Base-by-base conservation (phyloP, 1,140 invertebrate genomes). In the Trachymyrmex septentrionalis region DNA sequence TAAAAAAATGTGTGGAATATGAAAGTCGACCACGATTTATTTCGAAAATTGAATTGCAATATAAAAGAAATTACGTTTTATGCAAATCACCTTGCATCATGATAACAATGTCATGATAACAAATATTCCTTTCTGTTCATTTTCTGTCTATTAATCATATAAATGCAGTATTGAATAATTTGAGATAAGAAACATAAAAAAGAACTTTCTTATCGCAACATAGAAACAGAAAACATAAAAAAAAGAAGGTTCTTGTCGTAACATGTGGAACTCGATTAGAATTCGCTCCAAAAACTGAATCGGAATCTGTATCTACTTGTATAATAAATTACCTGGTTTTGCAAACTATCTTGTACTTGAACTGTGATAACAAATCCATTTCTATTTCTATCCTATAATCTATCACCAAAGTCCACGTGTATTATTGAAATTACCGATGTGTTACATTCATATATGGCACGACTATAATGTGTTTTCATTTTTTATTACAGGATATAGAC, bases 401-500 rank as follows among this genome's bases (percentile, higher is more conserved):
- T 50, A 38, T 30, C 27, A 19, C 7, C 27, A 38, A 19, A 71
- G 27, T 21, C 2, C 16, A 16, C 16, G 6, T 67, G 30, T 53
- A 81, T 69, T 71, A 81, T 57, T 71, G 24, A 75, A 48, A 84
- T 21, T 38, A 61, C 3, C 19, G 19, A 16, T 53, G n/a, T 21
- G 72, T 63, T 77, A 27, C 14, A 38, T 21, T 21, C 10, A 21
- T 6, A 34, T 9, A 16, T 24, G 19, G 9, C 7, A 50, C 1
- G 71, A 24, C 82, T 85, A 77, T 77, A 78, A 78, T 57, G 38
- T 27, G 53, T 7, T 48, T 85, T 27, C n/a, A 77, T 85, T 85
- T 78, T 78, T 85, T 44, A 75, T 86, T 91, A 10, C 77, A 95
- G 94, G 93, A 16, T 96, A 93, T 84, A 92, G 93, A n/a, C 94